Percentiles rank a stretch among this genome's conserved stretches.
These are phyloP conservation scores for Sterrhoptilus dennistouni DNA, from an alignment of 2,113 vertebrate genomes.

Conservation along the genomic window DNA sequence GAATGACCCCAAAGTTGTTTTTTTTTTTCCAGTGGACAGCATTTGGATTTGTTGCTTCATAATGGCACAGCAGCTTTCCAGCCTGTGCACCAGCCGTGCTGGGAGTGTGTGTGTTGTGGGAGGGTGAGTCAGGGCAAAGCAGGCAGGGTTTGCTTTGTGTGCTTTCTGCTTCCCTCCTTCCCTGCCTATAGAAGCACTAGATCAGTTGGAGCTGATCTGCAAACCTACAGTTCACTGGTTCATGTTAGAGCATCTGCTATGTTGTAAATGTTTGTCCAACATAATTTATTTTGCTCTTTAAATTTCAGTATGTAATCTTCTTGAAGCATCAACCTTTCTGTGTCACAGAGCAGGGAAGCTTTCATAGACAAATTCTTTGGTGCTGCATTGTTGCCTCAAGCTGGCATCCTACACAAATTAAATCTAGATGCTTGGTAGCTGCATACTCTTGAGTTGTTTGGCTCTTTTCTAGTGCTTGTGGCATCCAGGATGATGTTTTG, in stretches of 20 bases:
- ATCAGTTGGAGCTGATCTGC: neutral
- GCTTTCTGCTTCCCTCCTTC: neutral
- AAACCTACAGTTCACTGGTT: neutral
- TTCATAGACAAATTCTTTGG: neutral
- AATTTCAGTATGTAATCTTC: neutral
- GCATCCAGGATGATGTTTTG: neutral
- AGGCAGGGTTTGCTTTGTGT: neutral
- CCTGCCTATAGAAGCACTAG: neutral
- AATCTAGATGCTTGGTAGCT: neutral
- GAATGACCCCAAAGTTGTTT: neutral
- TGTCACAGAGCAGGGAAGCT: fast-evolving
- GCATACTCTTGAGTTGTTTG: fast-evolving
- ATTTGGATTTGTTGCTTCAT: neutral
- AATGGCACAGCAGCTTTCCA: neutral
- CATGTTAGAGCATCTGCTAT: fast-evolving
- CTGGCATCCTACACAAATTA: neutral
- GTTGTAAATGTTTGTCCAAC: neutral
- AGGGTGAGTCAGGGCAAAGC: neutral
- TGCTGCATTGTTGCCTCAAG: neutral
- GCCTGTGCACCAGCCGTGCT: neutral
- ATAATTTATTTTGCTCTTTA: neutral
- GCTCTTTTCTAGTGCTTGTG: neutral
- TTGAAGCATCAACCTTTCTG: neutral
- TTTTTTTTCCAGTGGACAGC: neutral
- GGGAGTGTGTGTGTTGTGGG: fast-evolving